Evolutionary conservation across 2,888 invertebrate genomes (phyloP), one percentile per base, ranked within the genome.

Genomic region (Lasioglossum villosulum): DNA sequence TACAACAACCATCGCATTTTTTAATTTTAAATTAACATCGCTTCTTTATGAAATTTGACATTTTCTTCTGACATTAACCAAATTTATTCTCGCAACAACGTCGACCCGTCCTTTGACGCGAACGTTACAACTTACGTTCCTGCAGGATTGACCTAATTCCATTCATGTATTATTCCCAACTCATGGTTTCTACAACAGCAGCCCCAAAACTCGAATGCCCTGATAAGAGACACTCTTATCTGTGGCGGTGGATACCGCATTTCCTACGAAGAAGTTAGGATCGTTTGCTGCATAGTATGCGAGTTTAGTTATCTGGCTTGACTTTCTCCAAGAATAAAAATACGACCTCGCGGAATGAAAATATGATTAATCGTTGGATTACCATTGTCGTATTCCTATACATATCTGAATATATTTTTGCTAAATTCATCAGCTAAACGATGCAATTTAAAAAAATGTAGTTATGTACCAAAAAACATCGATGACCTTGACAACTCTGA

Each of bases 171-270:
- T 59, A 59, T 59, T 59, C 59, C 27, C 16, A 27, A 14, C 27
- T 59, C 27, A 59, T 27, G 59, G 59, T 59, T 59, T 59, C 59
- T 59, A 59, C 59, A 59, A 27, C 66, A 68, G 72, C 68, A 74
- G 66, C 34, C 34, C 48, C 59, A 59, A 59, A 59, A 59, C 59
- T 59, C 59, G 59, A 59, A 59, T 27, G 14, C 59, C 5, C 59
- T 59, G 59, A 59, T 59, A 59, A 59, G 59, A 16, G 59, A 59
- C 59, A 27, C 59, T 27, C 59, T 59, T 59, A 59, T 59, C 59
- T 59, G 59, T 14, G 2, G 16, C 59, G 14, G 27, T 27, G 59
- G 59, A 27, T 27, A 27, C 59, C 59, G 5, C 59, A 27, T 27
- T 59, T 59, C 59, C 59, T 30, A 27, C 59, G 59, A 59, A 59